These are phyloP conservation scores for Ischnus inquisitorius DNA, from an alignment of 2,888 invertebrate species.

Conservation along the genomic window DNA sequence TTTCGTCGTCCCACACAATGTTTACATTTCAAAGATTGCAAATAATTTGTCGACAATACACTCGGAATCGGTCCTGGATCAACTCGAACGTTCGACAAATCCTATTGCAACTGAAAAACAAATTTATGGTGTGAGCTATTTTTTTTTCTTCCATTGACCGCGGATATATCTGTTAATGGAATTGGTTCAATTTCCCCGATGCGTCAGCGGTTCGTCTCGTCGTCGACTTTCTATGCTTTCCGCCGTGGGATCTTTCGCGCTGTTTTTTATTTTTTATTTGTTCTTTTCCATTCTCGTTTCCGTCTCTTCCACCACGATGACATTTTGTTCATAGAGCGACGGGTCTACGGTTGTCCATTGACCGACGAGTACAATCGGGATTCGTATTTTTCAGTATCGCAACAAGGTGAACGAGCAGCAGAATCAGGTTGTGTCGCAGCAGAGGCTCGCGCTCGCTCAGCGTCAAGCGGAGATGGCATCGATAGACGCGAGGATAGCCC, in stretches of 20 bases:
- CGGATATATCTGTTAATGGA: conserved; percentile 23
- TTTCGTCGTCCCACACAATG: too few relatives aligned
- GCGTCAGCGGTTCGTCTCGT: conserved; percentile 53
- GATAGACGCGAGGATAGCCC: conserved; percentile 97
- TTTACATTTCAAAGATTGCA: too few relatives aligned
- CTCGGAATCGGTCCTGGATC: too few relatives aligned
- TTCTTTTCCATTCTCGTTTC: too few relatives aligned
- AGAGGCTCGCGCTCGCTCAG: conserved; percentile 94
- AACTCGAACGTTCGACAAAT: too few relatives aligned
- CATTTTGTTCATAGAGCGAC: not conserved
- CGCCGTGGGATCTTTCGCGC: conserved; percentile 38
- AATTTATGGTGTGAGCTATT: too few relatives aligned
- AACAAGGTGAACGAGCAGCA: conserved; percentile 98
- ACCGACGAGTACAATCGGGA: not conserved
- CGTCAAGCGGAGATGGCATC: conserved; percentile 96
- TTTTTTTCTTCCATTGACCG: not conserved
- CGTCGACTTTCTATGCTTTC: conserved; percentile 57
- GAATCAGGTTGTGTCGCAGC: conserved; percentile 95
- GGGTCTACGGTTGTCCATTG: not conserved
- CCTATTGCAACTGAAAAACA: too few relatives aligned
- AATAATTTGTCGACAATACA: too few relatives aligned
- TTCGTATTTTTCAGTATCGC: conserved; percentile 90
- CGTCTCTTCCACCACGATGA: conserved; percentile 9
- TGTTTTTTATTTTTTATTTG: conserved; percentile 31
- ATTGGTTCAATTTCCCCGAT: conserved; percentile 59